Evolutionary conservation across 1,140 invertebrate genomes (phyloP).

Genomic region (Melitaea cinxia): DNA sequence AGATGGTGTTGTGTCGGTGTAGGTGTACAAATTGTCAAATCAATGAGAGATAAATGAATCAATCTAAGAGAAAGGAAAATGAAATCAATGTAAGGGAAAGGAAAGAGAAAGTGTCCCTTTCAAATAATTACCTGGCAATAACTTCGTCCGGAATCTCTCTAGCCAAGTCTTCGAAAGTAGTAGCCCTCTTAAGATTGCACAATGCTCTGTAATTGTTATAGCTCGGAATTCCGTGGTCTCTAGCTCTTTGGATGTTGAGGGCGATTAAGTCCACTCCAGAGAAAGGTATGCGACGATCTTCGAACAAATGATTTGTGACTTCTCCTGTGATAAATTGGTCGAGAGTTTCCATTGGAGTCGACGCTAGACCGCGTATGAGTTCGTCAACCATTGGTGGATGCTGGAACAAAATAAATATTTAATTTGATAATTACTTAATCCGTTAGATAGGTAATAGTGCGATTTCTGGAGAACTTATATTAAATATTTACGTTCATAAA

Average conservation of each 20-base stretch:
- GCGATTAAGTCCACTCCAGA: constrained; percentile 93
- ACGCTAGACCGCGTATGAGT: constrained; percentile 92
- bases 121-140: constrained; percentile 82
- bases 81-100: too few relatives aligned
- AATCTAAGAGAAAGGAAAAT: too few relatives aligned
- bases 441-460: too few relatives aligned
- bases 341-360: constrained; percentile 95
- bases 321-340: constrained; percentile 97
- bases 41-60: too few relatives aligned
- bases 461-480: background rate
- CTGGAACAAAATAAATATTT: constrained; percentile 42
- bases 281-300: constrained; percentile 92
- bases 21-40: too few relatives aligned
- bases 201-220: constrained; percentile 94
- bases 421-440: background rate
- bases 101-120: constrained; percentile 26
- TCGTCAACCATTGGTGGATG: constrained; percentile 92
- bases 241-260: constrained; percentile 91
- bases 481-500: constrained; percentile 84
- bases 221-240: constrained; percentile 92
- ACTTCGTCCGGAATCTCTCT: constrained; percentile 93
- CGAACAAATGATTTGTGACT: constrained; percentile 96
- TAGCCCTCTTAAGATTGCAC: constrained; percentile 91
- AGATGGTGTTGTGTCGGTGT: too few relatives aligned
- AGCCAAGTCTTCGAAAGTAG: constrained; percentile 89